Conservation (phyloP, 2,797 vertebrate genomes). For the Cryptoprocta ferox region DNA sequence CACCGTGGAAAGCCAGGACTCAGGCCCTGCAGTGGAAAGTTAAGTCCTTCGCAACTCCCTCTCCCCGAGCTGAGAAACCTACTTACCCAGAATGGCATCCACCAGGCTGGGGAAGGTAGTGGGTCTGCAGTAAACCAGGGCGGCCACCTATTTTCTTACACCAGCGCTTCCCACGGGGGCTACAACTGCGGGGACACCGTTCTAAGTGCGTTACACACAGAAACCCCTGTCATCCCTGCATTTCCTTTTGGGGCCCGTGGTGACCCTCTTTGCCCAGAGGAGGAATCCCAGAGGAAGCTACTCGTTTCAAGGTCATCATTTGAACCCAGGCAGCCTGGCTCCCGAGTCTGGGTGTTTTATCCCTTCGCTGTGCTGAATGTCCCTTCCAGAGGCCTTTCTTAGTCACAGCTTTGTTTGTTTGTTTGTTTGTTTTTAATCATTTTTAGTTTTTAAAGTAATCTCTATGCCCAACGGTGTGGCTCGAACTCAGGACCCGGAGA, state of each 20-base stretch:
- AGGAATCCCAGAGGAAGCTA: constrained; percentile 27
- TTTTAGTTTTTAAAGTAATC: neutral
- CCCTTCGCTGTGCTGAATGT: neutral
- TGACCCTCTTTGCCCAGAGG: neutral
- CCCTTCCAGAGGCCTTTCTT: neutral
- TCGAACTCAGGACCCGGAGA: neutral
- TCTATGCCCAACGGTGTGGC: neutral
- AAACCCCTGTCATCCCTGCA: neutral
- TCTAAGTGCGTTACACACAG: neutral
- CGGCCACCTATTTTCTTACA: neutral
- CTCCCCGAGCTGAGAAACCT: neutral
- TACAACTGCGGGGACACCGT: neutral
- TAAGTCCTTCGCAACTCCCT: constrained; percentile 76
- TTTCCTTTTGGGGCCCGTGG: neutral
- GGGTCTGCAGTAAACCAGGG: neutral
- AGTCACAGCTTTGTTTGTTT: neutral
- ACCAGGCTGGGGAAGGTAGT: neutral
- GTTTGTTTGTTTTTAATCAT: neutral
- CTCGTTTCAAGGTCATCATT: neutral
- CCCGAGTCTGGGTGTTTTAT: neutral
- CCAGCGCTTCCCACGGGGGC: neutral
- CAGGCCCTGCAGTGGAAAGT: constrained; percentile 69
- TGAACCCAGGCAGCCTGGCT: neutral
- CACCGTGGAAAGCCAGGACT: neutral
- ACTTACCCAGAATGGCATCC: neutral